Evolutionary conservation across 1,140 invertebrate genomes (phyloP).

Genomic region (Pinna nobilis): DNA sequence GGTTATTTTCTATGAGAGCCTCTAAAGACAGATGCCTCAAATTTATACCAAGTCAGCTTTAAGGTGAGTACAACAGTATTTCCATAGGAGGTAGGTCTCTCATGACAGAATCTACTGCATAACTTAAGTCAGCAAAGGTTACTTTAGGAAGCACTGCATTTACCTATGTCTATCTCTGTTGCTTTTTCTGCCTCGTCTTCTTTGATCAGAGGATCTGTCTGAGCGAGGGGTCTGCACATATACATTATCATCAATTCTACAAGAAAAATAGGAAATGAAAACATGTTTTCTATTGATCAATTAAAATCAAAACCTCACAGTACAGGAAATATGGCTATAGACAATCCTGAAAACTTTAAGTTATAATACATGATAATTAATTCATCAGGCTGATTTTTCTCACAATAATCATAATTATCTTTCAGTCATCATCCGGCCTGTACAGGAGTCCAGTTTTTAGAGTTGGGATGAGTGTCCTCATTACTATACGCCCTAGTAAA

Average conservation of each 20-base stretch:
- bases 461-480: too few relatives aligned
- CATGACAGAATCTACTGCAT: too few relatives aligned
- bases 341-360: conserved; percentile 56
- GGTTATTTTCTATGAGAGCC: not conserved
- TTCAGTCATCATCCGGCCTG: too few relatives aligned
- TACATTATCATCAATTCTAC: conserved; percentile 38
- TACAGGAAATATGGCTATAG: too few relatives aligned
- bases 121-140: too few relatives aligned
- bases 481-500: too few relatives aligned
- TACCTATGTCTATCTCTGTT: conserved; percentile 9
- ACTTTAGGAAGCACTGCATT: not conserved
- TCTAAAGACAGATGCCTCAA: not conserved
- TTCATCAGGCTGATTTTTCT: too few relatives aligned
- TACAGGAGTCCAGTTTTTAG: too few relatives aligned
- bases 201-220: conserved; percentile 24
- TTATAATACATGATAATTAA: conserved; percentile 66
- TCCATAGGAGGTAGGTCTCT: not conserved
- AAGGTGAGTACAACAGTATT: not conserved
- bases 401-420: too few relatives aligned
- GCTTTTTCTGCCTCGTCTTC: not conserved
- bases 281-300: conserved; percentile 33
- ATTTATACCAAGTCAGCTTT: not conserved
- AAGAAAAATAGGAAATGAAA: not conserved
- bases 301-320: conserved; percentile 49
- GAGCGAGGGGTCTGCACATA: conserved; percentile 25